Evolutionary conservation across 2,113 vertebrate species (phyloP).

Genomic region (Picathartes gymnocephalus): DNA sequence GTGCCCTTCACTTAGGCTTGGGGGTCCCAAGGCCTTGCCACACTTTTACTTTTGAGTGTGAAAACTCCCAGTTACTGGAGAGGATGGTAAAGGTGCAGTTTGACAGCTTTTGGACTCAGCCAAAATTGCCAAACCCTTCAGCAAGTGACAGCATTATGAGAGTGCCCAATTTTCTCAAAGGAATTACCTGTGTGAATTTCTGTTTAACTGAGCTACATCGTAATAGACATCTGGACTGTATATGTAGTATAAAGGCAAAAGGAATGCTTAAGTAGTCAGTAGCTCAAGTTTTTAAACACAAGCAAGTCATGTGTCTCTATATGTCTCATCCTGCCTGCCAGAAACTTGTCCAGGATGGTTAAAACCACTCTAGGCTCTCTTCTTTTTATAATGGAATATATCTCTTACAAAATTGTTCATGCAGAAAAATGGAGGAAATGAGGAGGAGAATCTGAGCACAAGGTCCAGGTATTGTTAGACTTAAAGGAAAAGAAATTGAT

Average conservation of each 20-base stretch:
- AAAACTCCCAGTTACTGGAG: background rate
- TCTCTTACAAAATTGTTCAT: background rate
- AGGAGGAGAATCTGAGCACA: background rate
- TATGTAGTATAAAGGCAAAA: background rate
- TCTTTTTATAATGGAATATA: background rate
- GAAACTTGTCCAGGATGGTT: background rate
- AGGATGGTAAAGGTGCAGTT: background rate
- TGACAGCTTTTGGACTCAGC: background rate
- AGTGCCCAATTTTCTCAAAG: background rate
- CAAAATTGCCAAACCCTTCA: background rate
- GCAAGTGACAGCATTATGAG: background rate
- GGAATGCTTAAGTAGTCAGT: background rate
- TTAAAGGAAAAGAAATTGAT: background rate
- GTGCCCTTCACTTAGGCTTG: background rate
- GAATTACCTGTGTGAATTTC: background rate
- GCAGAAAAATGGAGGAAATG: background rate
- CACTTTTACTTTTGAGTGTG: background rate
- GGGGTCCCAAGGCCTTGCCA: background rate
- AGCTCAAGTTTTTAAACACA: background rate
- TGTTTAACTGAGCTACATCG: background rate
- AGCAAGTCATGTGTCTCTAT: background rate
- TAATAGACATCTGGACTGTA: background rate
- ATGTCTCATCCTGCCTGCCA: background rate
- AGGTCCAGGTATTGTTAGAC: background rate
- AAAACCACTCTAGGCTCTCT: background rate